Evolutionary conservation across 2,113 vertebrate genomes (phyloP), one percentile per base, ranked within the genome.

Genomic region (Lampris megalopsis): DNA sequence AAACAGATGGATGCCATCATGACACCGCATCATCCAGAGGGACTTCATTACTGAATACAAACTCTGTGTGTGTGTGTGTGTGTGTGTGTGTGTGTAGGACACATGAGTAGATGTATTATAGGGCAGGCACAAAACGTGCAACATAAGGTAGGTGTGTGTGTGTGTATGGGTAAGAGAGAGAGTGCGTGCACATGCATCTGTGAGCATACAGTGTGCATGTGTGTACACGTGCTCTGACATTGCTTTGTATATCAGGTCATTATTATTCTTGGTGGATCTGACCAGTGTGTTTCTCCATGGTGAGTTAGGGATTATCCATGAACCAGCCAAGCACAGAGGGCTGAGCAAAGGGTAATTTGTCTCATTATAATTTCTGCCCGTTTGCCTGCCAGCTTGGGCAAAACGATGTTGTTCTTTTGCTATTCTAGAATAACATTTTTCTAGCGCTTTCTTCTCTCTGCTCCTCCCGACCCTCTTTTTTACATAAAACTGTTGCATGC

Each of bases 301-400:
- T 80, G 72, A 82, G 64, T 80, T 62, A 75, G 64, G 73, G 86
- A 89, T 91, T 84, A 88, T 87, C 87, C 81, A 89, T 81, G 91
- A 78, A 75, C 54, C 67, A 75, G 81, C 83, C 80, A 0, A 80
- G 77, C 78, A 78, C 80, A 90, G 60, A 83, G 73, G 83, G 87
- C 62, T 70, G 77, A 87, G 80, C 77, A 88, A 85, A 90, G 90
- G 86, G 80, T 85, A 86, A 86, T 88, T 86, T 88, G 83, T 88
- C 75, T 88, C 80, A 90, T 89, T 88, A 24, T 87, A 86, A 82
- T 82, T 79, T 80, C 82, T 80, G 78, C 57, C 84, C 63, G 81
- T 75, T 75, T 75, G 72, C 62, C 62, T 63, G 69, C 73, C 2
- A 6, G 69, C 83, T 58, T 9, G 43, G 81, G 88, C 88, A 50